These are phyloP conservation scores for Clarias fuscus DNA, from an alignment of 2,797 vertebrate genomes.

Conservation along the genomic window DNA sequence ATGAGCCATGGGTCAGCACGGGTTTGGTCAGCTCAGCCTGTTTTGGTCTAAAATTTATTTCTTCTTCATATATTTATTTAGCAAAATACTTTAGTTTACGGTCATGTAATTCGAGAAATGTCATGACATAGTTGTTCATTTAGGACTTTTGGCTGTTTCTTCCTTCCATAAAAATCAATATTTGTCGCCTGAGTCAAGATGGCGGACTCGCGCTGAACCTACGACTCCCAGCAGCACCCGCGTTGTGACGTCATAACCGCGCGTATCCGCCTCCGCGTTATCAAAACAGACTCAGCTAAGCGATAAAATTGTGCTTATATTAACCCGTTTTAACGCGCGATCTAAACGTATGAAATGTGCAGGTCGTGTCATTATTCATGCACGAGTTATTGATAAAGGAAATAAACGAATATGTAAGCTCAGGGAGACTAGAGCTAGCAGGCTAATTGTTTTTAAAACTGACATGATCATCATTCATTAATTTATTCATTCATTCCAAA, in stretches of 20 bases:
- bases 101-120: not conserved
- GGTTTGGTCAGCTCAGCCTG: not conserved
- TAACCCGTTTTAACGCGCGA: too few species aligned
- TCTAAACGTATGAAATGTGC: too few species aligned
- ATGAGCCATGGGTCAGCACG: too few species aligned
- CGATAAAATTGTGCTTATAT: not conserved
- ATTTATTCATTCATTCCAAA: too few species aligned
- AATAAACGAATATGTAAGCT: not conserved
- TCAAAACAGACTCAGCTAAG: constrained; percentile 62
- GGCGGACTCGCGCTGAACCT: constrained; percentile 62
- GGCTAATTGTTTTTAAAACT: constrained; percentile 1
- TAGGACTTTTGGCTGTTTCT: too few species aligned
- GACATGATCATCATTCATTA: not conserved
- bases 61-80: not conserved
- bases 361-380: not conserved
- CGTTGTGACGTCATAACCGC: constrained; percentile 50
- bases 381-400: too few species aligned
- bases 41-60: not conserved
- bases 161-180: not conserved
- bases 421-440: not conserved
- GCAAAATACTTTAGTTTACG: not conserved
- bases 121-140: not conserved
- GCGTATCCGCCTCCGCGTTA: constrained; percentile 49
- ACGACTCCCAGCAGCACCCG: constrained; percentile 70
- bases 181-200: constrained; percentile 63